These are phyloP conservation scores for Vanessa cardui DNA, from an alignment of 2,888 invertebrate species.

Conservation along the genomic window DNA sequence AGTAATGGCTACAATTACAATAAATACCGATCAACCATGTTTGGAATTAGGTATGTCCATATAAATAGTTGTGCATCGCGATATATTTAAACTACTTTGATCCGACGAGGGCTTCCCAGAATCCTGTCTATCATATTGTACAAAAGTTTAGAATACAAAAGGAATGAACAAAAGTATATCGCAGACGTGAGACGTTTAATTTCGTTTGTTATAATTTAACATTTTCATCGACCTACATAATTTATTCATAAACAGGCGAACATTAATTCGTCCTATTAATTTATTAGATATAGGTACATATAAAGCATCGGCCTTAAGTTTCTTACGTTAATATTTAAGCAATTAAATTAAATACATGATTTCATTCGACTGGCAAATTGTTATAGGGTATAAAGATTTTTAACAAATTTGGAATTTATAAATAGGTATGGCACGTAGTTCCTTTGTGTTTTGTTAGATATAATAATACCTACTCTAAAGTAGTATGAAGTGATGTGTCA, in stretches of 20 bases:
- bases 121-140: constrained; percentile 14
- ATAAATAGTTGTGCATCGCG: constrained; percentile 24
- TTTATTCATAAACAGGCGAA: constrained; percentile 18
- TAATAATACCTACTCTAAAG: not conserved
- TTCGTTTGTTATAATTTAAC: constrained; percentile 8
- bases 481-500: constrained; percentile 3
- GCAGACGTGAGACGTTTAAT: constrained; percentile 8
- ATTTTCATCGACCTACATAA: constrained; percentile 11
- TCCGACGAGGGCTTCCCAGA: constrained; percentile 21
- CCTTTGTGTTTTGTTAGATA: not conserved
- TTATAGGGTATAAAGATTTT: not conserved
- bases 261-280: constrained; percentile 25
- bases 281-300: not conserved
- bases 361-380: constrained; percentile 14
- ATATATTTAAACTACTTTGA: constrained; percentile 25
- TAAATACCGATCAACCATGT: constrained; percentile 22
- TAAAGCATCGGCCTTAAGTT: constrained; percentile 10
- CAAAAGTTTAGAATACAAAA: constrained; percentile 15
- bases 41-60: constrained; percentile 17
- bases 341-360: constrained; percentile 12
- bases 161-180: constrained; percentile 6
- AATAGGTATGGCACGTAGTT: not conserved
- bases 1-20: constrained; percentile 15
- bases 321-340: constrained; percentile 19
- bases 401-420: not conserved